Evolutionary conservation across 2,113 vertebrate genomes (phyloP), one percentile per base, ranked within the genome.

Genomic region (Reinhardtius hippoglossoides): DNA sequence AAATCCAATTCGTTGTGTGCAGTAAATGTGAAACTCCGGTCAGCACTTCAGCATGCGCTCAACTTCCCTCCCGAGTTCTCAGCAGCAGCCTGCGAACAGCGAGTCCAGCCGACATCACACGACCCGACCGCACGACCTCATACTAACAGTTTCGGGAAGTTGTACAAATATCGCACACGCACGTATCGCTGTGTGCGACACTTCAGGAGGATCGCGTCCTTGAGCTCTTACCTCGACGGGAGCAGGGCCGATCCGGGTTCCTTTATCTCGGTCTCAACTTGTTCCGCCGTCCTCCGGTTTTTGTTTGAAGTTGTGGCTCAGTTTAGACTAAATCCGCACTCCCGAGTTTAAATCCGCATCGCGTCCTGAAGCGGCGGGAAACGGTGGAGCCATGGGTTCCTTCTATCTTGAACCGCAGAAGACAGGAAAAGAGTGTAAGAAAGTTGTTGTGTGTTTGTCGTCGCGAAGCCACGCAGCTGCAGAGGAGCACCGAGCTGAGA

Each of bases 1-100:
- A 92, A 89, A 91, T 87, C 78, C 58, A 86, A 88, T 77, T 90
- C 21, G 84, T 82, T 88, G 71, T 65, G 89, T 76, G 88, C 61
- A 48, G 80, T 76, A 80, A 87, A 83, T 81, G 85, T 74, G 80
- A 84, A 84, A 74, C 80, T 76, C 42, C 75, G 78, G 52, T 82
- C 82, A 74, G 85, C 83, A 71, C 42, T 76, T 56, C 76, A 74
- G 54, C 83, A 65, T 76, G 85, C 72, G 78, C 84, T 85, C 87
- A 87, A 91, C 84, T 89, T 91, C 89, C 83, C 75, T 84, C 84
- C 84, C 9, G 80, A 88, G 48, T n/a, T 20, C 90, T 23, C 23
- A 23, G 85, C 67, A 81, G 67, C 82, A 27, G 66, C 31, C 63
- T 50, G 62, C 72, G 76, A 71, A 83, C 82, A 84, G 46, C 71